Evolutionary conservation across 2,797 vertebrate genomes (phyloP), one percentile per base, ranked within the genome.

Genomic region (Anisognathus igniventris): DNA sequence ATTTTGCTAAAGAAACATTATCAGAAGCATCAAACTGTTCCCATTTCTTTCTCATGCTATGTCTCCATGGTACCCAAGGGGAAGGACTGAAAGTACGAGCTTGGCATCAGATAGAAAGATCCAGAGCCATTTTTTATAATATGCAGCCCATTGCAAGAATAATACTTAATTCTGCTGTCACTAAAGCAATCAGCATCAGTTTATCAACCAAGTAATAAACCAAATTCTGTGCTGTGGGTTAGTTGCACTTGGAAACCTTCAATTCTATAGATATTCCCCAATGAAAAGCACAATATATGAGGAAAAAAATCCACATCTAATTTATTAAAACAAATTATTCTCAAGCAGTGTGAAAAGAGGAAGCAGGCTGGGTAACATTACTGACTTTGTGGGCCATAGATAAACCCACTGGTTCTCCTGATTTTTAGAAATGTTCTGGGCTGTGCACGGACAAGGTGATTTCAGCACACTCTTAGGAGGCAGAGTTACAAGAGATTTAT

Each of bases 1-100:
- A 74, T 56, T 91, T 93, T 92, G 77, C 74, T 91, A 45, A 86
- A 79, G 77, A 77, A 92, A 89, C 53, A 27, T 88, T 95, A 95
- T 56, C 62, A 75, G 40, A 89, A 92, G 37, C 23, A 87, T 85
- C 37, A 42, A 85, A 47, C 30, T 50, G 37, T 65, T 96, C 33
- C 56, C 23, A 66, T 86, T 93, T 86, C 44, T 77, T 37, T 86
- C 56, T 88, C 64, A 9, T 39, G 35, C 27, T 67, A 47, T 30
- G 7, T 76, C 90, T 92, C 92, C 67, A 50, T 64, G 31, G 64
- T 67, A 92, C 88, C 60, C 67, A 73, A 78, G 13, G 10, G 42
- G 37, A 73, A 60, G 27, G n/a, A 54, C 37, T 78, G 28, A 61
- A 75, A 76, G 13, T 30, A 82, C 15, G 66, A 71, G 10, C 30